Evolutionary conservation across 30 jellyfish, hydroid and myxozoan species (phyloP), one percentile per base, ranked within the genome.

Genomic region (Turritopsis dohrnii): DNA sequence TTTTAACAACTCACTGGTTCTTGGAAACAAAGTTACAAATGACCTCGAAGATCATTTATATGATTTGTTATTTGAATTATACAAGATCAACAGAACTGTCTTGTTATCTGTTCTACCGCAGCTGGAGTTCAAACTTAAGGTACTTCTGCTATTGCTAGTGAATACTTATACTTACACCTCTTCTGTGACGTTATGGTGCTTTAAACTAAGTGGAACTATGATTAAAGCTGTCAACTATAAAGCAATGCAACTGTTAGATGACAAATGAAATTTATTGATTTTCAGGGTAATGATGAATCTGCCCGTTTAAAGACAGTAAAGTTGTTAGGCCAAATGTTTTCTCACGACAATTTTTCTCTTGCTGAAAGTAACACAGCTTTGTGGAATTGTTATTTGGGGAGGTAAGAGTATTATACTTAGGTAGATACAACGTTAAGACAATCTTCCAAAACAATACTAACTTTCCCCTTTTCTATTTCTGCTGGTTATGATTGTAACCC

Each of bases 101-200:
- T 82, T 92, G 20, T 54, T 92, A 1, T 92, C 96, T 41, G 96
- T 92, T 1, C 79, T 92, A 24, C 98, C 98, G 18, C 98, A 92
- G 84, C 87, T 92, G 28, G 96, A 92, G 66, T 92, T 92, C 92
- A 92, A 92, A 81, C 84, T 92, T 25, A 88, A 92, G 96, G 98
- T 92, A 22, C 1, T 77, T 21, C 30, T n/a, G 30, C 16, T 16
- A n/a, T n/a, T n/a, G n/a, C n/a, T n/a, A n/a, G n/a, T n/a, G n/a
- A n/a, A n/a, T n/a, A n/a, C n/a, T n/a, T n/a, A n/a, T n/a, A n/a
- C n/a, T n/a, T n/a, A n/a, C n/a, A n/a, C n/a, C n/a, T n/a, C n/a
- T n/a, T n/a, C n/a, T n/a, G n/a, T n/a, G n/a, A n/a, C n/a, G n/a
- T n/a, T n/a, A n/a, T n/a, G n/a, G n/a, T n/a, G n/a, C n/a, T n/a